These are phyloP conservation scores for Graphium colonna DNA, from an alignment of 2,888 invertebrate genomes.

Conservation along the genomic window DNA sequence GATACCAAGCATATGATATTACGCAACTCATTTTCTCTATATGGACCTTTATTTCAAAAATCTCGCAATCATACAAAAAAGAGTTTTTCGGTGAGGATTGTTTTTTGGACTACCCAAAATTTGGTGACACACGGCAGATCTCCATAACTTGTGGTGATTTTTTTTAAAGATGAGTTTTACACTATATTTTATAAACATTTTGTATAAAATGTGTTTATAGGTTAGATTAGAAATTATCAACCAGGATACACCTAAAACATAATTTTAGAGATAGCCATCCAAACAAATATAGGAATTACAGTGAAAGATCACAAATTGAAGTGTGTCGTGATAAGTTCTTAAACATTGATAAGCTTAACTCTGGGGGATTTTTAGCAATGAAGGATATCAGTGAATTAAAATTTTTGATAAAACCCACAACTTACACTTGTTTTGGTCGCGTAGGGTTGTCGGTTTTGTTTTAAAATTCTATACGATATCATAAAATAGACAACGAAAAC, in stretches of 20 bases:
- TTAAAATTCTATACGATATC: too few relatives aligned
- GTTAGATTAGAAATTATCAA: background rate
- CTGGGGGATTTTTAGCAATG: slow-evolving; percentile 15
- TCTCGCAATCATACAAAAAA: too few relatives aligned
- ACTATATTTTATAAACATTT: too few relatives aligned
- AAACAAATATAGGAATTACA: background rate
- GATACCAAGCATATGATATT: too few relatives aligned
- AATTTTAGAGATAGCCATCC: slow-evolving; percentile 13
- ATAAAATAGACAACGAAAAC: too few relatives aligned
- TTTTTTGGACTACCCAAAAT: too few relatives aligned
- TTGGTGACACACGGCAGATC: too few relatives aligned
- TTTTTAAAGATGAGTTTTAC: too few relatives aligned
- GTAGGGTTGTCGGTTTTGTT: background rate
- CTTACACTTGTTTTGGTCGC: background rate
- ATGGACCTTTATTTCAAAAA: too few relatives aligned
- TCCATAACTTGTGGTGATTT: too few relatives aligned
- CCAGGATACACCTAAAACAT: background rate
- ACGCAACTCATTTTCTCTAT: too few relatives aligned
- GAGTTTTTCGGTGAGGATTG: too few relatives aligned
- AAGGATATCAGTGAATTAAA: slow-evolving; percentile 17
- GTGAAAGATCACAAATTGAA: slow-evolving; percentile 9
- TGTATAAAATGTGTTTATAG: background rate
- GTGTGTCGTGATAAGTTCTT: slow-evolving; percentile 22
- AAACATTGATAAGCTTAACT: slow-evolving; percentile 8
- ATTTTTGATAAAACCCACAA: slow-evolving; percentile 7